A percentile compares a stretch with the other conserved stretches of the same genome.
phyloP scores from a whole-genome alignment of 2,797 vertebrate species.

The Epinephelus malabaricus region DNA sequence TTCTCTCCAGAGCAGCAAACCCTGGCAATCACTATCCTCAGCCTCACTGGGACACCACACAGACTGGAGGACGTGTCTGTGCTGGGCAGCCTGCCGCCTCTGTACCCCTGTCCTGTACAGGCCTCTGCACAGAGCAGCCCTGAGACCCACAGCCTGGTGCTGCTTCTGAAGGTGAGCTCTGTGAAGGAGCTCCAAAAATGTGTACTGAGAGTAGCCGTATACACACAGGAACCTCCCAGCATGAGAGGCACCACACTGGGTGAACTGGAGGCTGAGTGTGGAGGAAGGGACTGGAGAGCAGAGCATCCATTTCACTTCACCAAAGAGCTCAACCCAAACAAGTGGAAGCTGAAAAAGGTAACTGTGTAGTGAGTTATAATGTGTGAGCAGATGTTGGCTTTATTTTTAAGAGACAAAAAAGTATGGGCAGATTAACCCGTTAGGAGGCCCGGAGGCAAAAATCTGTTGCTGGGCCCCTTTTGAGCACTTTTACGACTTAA shows the following conservation, averaged over 20 bases:
- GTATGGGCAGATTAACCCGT: neutral
- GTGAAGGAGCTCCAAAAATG: constrained; percentile 80
- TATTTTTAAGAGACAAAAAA: neutral
- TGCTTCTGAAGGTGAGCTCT: constrained; percentile 79
- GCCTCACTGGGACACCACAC: constrained; percentile 73
- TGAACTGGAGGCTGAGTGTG: constrained; percentile 80
- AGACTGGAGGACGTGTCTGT: constrained; percentile 80
- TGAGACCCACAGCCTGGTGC: constrained; percentile 60
- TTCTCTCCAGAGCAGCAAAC: constrained; percentile 79
- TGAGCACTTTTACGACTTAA: constrained; percentile 4
- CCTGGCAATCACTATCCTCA: constrained; percentile 78
- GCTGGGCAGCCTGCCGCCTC: constrained; percentile 81
- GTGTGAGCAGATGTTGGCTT: constrained; percentile 27
- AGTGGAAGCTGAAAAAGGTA: constrained; percentile 75
- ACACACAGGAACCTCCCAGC: constrained; percentile 62
- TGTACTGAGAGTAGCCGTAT: constrained; percentile 75
- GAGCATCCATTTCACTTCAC: constrained; percentile 71
- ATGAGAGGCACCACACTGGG: constrained; percentile 74
- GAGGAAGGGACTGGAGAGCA: constrained; percentile 77
- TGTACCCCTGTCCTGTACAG: constrained; percentile 73
- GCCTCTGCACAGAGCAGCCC: constrained; percentile 57
- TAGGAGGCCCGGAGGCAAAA: too few relatives aligned
- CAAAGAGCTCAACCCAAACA: constrained; percentile 75
- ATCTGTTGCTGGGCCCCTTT: neutral
- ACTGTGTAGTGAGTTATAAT: neutral